Evolutionary conservation across 2,113 vertebrate species (phyloP).

Genomic region (Oreochromis niloticus): DNA sequence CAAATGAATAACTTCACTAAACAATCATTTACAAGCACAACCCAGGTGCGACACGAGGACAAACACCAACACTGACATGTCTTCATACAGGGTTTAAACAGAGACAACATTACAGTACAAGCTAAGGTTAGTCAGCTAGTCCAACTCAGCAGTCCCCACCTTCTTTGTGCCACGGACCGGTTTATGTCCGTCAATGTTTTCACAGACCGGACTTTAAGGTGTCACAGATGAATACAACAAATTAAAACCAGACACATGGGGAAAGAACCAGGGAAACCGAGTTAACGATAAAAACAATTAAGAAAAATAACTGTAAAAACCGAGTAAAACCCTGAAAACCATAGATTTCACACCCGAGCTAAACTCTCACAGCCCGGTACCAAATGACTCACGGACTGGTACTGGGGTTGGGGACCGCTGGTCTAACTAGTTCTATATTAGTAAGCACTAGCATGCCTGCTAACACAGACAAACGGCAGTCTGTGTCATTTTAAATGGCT

Average conservation of each 20-base stretch:
- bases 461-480: neutral
- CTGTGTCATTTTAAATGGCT: neutral
- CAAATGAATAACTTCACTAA: neutral
- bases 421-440: neutral
- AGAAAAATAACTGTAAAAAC: neutral
- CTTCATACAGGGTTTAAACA: neutral
- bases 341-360: neutral
- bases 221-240: neutral
- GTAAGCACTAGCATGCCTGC: neutral
- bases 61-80: neutral
- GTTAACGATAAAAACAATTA: neutral
- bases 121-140: neutral
- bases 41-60: neutral
- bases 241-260: neutral
- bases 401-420: neutral
- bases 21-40: neutral
- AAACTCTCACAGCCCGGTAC: neutral
- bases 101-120: neutral
- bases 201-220: neutral
- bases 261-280: neutral
- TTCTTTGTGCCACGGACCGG: neutral
- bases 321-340: neutral
- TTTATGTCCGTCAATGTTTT: neutral
- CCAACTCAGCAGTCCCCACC: neutral
- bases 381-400: neutral